phyloP scores from a whole-genome alignment of 2,797 vertebrate species.

The Antrozous pallidus region DNA sequence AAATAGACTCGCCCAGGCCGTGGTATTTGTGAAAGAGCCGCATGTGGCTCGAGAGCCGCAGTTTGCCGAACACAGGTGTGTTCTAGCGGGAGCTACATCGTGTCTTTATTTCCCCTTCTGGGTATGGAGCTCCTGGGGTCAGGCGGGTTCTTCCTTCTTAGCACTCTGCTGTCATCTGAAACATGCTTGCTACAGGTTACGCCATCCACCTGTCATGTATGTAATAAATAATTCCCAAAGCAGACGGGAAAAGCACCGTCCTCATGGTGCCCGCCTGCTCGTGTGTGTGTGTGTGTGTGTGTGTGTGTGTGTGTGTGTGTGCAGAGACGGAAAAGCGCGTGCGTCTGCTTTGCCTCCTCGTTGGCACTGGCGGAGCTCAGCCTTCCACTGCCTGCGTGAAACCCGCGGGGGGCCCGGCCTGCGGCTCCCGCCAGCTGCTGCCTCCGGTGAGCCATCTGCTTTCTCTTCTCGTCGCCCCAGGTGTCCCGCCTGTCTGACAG shows the following conservation, averaged over 20 bases:
- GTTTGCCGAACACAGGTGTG: not conserved
- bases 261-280: not conserved
- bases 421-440: not conserved
- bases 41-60: too few relatives aligned
- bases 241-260: not conserved
- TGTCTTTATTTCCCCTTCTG: not conserved
- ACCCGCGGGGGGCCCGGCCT: not conserved
- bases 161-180: not conserved
- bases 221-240: not conserved
- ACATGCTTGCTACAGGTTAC: not conserved
- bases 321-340: fast-evolving
- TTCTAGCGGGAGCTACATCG: not conserved
- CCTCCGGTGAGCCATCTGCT: not conserved
- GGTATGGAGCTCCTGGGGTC: not conserved
- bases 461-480: not conserved
- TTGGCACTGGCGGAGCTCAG: not conserved
- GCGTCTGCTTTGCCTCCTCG: not conserved
- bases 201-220: not conserved
- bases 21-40: too few relatives aligned
- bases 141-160: not conserved
- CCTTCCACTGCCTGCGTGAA: too few relatives aligned
- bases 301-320: too few relatives aligned
- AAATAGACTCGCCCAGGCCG: too few relatives aligned
- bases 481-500: not conserved
- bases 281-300: too few relatives aligned